Evolutionary conservation across 1,140 invertebrate species (phyloP).

Genomic region (Pogonognathellus flavescens): DNA sequence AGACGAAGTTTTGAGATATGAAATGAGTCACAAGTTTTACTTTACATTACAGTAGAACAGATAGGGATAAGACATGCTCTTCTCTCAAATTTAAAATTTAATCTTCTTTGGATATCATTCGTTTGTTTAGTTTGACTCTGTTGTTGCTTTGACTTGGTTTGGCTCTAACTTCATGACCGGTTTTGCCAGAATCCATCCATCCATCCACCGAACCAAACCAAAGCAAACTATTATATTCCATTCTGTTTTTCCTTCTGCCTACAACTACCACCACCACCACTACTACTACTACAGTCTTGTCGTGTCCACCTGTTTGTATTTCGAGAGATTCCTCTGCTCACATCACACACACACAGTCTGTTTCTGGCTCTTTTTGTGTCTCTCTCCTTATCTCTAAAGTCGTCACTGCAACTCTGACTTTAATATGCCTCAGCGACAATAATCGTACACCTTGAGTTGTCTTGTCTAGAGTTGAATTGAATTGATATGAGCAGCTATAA

Average conservation of each 20-base stretch:
- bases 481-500: conserved; percentile 41
- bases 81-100: conserved; percentile 60
- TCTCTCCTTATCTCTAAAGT: conserved; percentile 41
- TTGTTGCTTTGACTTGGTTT: conserved; percentile 34
- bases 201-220: neutral
- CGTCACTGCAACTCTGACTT: conserved; percentile 40
- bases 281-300: neutral
- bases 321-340: conserved; percentile 3
- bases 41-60: neutral
- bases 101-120: conserved; percentile 57
- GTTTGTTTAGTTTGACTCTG: conserved; percentile 24
- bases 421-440: conserved; percentile 58
- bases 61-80: conserved; percentile 30
- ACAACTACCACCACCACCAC: too few relatives aligned
- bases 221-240: neutral
- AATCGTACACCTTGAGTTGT: conserved; percentile 52
- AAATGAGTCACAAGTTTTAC: conserved; percentile 11
- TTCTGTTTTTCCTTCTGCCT: neutral
- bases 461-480: conserved; percentile 42
- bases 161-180: conserved; percentile 58
- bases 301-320: conserved; percentile 60
- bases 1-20: conserved; percentile 42
- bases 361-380: conserved; percentile 24
- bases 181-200: conserved; percentile 55
- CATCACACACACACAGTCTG: neutral